Evolutionary conservation across 92 coral and sea anemone genomes (phyloP).

Genomic region (Anthopleura xanthogrammica): DNA sequence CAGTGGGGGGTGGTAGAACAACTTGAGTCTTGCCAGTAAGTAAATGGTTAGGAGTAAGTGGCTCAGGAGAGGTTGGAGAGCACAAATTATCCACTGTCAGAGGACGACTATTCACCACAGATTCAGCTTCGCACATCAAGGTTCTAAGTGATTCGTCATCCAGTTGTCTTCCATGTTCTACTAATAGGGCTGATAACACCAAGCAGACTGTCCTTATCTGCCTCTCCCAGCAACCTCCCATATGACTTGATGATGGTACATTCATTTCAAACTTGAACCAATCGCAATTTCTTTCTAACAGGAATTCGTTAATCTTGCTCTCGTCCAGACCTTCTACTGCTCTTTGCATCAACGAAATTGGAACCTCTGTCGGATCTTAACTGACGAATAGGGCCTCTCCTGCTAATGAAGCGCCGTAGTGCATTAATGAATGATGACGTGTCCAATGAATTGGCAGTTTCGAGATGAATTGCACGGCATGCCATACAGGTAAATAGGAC

Average conservation of each 20-base stretch:
- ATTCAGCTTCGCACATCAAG: background rate
- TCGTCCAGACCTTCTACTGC: background rate
- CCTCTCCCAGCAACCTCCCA: background rate
- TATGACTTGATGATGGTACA: background rate
- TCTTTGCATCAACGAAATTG: background rate
- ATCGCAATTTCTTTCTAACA: background rate
- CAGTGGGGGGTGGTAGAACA: conserved; percentile 17
- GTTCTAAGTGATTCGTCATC: background rate
- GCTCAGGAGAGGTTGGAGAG: background rate
- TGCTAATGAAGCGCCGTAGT: background rate
- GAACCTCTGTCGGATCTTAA: conserved; percentile 4
- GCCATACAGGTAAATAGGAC: background rate
- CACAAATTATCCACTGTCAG: conserved; percentile 9
- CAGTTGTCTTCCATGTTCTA: background rate
- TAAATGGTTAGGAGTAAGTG: conserved; percentile 32
- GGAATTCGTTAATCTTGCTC: no score
- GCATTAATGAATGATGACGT: background rate
- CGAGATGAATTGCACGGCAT: background rate
- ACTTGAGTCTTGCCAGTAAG: conserved; percentile 20
- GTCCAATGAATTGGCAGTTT: background rate
- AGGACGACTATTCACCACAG: background rate
- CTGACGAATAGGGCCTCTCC: background rate
- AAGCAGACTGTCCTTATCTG: background rate
- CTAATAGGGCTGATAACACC: background rate
- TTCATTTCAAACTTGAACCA: background rate